Evolutionary conservation across 2,888 invertebrate genomes (phyloP), one percentile per base, ranked within the genome.

Genomic region (Tachina grossa): DNA sequence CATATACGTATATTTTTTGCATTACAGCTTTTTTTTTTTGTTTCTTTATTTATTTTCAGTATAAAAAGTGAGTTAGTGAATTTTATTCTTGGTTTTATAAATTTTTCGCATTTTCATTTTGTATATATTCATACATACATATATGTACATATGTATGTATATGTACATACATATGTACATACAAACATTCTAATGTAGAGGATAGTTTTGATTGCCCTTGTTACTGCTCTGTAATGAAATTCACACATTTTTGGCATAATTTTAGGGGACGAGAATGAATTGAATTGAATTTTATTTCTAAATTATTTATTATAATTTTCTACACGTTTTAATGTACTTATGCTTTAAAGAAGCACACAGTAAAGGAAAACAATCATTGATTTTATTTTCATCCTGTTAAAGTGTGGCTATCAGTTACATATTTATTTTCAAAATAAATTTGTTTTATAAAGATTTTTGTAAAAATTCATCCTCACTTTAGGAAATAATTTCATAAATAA

Each of bases 291-390:
- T 76, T 45, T 61, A 19, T 11, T 11, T 59, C 41, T n/a, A 59
- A 69, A 69, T 78, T 78, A 51, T 69, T 78, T 53, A 63, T 69
- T 69, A 10, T 22, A 22, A 63, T 14, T 74, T 74, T 19, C 10
- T 63, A 53, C 31, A 31, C 2, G 31, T 68, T 14, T 51, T 63
- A 41, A 63, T 19, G 11, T 31, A 31, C 31, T 3, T 3, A 31
- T n/a, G n/a, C n/a, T n/a, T n/a, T n/a, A n/a, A n/a, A n/a, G n/a
- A n/a, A 4, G 31, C 31, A 31, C 31, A 31, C 4, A 31, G 31
- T 31, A 31, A 31, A 31, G 2, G 31, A 4, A 31, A 31, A 31
- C 2, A 31, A 31, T 3, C 31, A 31, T 31, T 31, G 4, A 31
- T 31, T 31, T 31, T n/a, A n/a, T n/a, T n/a, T n/a, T n/a, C n/a